Evolutionary conservation across 2,888 invertebrate species (phyloP).

Genomic region (Nephrotoma guestfalica): DNA sequence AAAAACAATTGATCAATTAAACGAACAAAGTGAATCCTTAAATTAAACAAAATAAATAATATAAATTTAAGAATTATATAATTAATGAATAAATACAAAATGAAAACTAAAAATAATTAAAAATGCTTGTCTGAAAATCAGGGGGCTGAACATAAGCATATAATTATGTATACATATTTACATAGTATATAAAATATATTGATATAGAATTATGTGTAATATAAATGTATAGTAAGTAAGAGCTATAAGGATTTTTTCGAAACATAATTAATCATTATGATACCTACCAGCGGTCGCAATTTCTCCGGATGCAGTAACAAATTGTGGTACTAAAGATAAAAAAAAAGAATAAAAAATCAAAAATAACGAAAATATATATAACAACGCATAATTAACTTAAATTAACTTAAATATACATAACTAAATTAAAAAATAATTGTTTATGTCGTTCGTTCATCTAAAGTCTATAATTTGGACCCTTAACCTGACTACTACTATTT

Average conservation of each 20-base stretch:
- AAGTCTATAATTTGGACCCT: neutral
- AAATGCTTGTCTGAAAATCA: neutral
- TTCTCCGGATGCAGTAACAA: constrained; percentile 33
- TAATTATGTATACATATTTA: neutral
- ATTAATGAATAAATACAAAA: neutral
- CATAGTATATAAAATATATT: neutral
- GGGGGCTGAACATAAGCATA: neutral
- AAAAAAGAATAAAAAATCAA: constrained; percentile 21
- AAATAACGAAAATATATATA: constrained; percentile 5
- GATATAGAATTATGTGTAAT: no score
- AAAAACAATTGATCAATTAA: neutral
- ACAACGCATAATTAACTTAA: neutral
- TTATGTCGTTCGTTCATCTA: neutral
- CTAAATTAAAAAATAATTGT: neutral
- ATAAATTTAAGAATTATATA: neutral
- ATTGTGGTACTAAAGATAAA: constrained; percentile 36
- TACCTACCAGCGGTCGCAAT: constrained; percentile 32
- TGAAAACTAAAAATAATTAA: neutral
- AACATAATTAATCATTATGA: neutral
- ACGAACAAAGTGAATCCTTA: neutral
- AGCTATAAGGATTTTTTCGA: neutral
- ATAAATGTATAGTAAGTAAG: neutral
- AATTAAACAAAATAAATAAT: neutral
- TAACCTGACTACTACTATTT: neutral
- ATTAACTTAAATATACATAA: neutral